These are phyloP conservation scores for Ctenomys sociabilis DNA, from an alignment of 2,113 vertebrate genomes.

Conservation along the genomic window DNA sequence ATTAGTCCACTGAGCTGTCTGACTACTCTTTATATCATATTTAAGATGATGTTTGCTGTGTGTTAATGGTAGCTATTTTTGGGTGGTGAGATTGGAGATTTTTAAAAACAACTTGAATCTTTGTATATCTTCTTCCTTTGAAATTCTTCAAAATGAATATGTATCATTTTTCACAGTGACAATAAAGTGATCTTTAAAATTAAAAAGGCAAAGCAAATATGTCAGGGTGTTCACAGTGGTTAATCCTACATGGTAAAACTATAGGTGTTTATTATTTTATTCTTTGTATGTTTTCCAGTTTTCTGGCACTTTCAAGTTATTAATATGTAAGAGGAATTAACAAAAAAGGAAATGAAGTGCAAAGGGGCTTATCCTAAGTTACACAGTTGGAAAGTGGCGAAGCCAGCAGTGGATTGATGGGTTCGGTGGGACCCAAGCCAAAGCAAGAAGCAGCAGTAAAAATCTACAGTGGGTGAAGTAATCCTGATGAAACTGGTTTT, in stretches of 20 bases:
- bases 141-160: constrained; percentile 63
- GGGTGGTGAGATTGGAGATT: background rate
- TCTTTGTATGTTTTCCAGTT: constrained; percentile 54
- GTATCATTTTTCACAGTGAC: constrained; percentile 69
- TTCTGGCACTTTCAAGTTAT: constrained; percentile 47
- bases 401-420: background rate
- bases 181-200: constrained; percentile 61
- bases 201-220: constrained; percentile 47
- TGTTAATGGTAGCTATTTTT: constrained; percentile 63
- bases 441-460: background rate
- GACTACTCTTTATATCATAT: background rate
- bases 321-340: constrained; percentile 29
- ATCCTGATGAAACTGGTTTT: background rate
- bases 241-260: background rate
- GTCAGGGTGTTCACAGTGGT: background rate
- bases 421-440: accelerated
- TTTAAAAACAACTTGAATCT: constrained; percentile 52
- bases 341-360: background rate
- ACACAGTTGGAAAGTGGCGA: background rate
- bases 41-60: constrained; percentile 32
- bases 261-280: constrained; percentile 38
- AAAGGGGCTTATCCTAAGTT: background rate
- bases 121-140: constrained; percentile 52
- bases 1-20: too few relatives aligned
- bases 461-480: accelerated